phyloP scores from a whole-genome alignment of 2,797 vertebrate genomes.

The Margarornis squamiger region DNA sequence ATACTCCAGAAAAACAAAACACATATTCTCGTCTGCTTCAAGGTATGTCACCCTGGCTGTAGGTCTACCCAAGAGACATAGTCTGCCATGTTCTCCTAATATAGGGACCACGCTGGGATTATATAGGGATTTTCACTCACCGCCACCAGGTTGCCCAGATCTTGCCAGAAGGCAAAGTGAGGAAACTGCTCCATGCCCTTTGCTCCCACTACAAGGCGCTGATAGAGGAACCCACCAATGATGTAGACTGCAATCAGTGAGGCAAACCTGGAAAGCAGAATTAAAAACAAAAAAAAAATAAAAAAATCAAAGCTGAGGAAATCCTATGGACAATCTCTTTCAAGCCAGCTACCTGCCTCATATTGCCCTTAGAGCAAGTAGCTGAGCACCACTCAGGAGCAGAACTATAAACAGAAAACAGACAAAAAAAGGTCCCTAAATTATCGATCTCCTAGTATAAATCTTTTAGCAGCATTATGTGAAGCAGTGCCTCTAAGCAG shows the following conservation, averaged over 20 bases:
- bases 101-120: not conserved
- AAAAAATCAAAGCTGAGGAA: not conserved
- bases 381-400: not conserved
- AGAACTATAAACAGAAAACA: not conserved
- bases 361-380: not conserved
- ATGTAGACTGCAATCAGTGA: slow-evolving; percentile 87
- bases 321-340: not conserved
- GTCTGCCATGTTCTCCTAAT: not conserved
- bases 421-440: not conserved
- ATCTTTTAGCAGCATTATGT: not conserved
- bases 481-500: not conserved
- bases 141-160: slow-evolving; percentile 91
- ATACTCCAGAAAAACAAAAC: not conserved
- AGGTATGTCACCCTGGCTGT: not conserved
- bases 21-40: not conserved
- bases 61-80: not conserved
- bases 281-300: not conserved
- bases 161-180: slow-evolving; percentile 92
- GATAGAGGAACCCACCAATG: slow-evolving; percentile 92
- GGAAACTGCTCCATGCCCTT: slow-evolving; percentile 98
- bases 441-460: not conserved
- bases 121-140: slow-evolving; percentile 77
- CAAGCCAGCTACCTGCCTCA: not conserved
- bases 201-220: slow-evolving; percentile 93
- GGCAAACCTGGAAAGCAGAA: slow-evolving; percentile 75